Conservation (phyloP, 1,140 invertebrate species). For the Drosophila lacteicornis region DNA sequence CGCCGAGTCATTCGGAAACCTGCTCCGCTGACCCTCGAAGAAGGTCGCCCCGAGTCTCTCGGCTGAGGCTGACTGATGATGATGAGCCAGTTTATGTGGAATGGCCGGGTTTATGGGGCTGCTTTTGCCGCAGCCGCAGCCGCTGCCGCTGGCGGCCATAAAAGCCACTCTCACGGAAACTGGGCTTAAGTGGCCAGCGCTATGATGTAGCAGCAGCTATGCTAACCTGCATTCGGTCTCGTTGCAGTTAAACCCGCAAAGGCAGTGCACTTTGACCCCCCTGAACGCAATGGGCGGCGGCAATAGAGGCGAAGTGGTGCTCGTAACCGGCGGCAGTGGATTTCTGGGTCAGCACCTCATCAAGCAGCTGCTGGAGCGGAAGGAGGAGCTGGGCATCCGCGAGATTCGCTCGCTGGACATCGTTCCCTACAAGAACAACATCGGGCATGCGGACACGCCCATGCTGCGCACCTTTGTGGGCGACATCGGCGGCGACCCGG, state of each 20-base stretch:
- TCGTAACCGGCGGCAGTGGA: conserved; percentile 87
- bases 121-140: not conserved
- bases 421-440: conserved; percentile 86
- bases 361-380: conserved; percentile 86
- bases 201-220: conserved; percentile 4
- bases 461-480: conserved; percentile 85
- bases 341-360: conserved; percentile 89
- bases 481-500: conserved; percentile 85
- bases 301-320: conserved; percentile 66
- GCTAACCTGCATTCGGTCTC: conserved; percentile 48
- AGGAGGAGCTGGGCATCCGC: conserved; percentile 82
- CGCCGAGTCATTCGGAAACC: conserved; percentile 61
- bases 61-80: conserved; percentile 36
- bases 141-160: conserved; percentile 18
- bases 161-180: conserved; percentile 52
- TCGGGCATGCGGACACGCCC: conserved; percentile 83
- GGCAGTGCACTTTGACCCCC: conserved; percentile 35
- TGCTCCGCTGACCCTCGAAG: conserved; percentile 60
- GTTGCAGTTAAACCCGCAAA: conserved; percentile 31
- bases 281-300: conserved; percentile 48
- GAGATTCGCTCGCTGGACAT: conserved; percentile 88
- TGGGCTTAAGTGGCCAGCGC: conserved; percentile 16
- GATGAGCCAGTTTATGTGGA: conserved; percentile 53
- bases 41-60: conserved; percentile 49
- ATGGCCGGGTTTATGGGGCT: conserved; percentile 26